phyloP scores from a whole-genome alignment of 2,888 invertebrate genomes.

The Brachyptera risi region DNA sequence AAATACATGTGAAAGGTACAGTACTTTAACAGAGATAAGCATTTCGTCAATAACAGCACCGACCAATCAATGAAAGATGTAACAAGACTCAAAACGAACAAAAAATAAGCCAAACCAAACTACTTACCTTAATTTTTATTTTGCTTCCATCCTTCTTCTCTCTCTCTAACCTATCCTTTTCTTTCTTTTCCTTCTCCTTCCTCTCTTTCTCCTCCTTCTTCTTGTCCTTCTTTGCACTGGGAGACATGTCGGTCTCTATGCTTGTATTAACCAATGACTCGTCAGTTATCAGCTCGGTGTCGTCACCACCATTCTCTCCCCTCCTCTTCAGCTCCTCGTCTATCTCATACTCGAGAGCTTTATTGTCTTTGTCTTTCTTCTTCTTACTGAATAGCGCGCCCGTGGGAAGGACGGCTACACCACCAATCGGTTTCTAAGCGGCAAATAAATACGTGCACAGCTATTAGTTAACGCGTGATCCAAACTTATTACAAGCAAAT shows the following conservation, averaged over 20 bases:
- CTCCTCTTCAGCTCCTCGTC: slow-evolving; percentile 36
- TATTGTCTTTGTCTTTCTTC: slow-evolving; percentile 51
- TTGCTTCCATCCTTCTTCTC: slow-evolving; percentile 41
- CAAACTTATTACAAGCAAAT: too few relatives aligned
- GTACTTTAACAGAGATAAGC: too few relatives aligned
- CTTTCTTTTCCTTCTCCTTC: slow-evolving; percentile 30
- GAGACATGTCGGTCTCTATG: slow-evolving; percentile 25
- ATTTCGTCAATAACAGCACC: too few relatives aligned
- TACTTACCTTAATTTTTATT: slow-evolving; percentile 30
- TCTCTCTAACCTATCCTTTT: slow-evolving; percentile 30
- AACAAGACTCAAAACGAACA: slow-evolving; percentile 10
- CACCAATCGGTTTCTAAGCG: slow-evolving; percentile 74
- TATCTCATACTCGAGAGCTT: slow-evolving; percentile 47
- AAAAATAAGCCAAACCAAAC: not conserved
- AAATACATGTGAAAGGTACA: too few relatives aligned
- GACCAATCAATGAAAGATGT: too few relatives aligned
- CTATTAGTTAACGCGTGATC: too few relatives aligned
- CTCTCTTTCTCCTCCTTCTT: slow-evolving; percentile 31
- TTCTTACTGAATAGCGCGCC: slow-evolving; percentile 48
- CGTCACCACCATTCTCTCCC: slow-evolving; percentile 41
- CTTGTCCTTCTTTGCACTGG: slow-evolving; percentile 27
- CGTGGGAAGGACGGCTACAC: slow-evolving; percentile 76
- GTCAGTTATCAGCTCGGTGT: slow-evolving; percentile 26
- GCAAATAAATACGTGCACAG: slow-evolving; percentile 26
- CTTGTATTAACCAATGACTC: slow-evolving; percentile 25